Conservation (phyloP, 2,888 invertebrate species). For the Abrostola triplasia region DNA sequence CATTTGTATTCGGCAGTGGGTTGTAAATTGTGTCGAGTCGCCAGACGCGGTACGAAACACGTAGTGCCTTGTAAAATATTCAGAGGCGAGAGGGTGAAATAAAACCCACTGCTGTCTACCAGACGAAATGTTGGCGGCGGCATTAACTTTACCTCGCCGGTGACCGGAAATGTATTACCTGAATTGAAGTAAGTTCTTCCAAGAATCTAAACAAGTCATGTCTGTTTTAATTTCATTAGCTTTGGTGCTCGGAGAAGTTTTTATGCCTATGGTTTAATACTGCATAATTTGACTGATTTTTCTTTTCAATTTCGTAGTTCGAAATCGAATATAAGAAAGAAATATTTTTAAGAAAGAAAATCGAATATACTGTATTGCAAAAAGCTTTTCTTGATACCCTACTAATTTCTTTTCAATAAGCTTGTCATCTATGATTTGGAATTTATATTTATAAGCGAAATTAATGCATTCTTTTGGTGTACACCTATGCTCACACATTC, state of each 20-base stretch:
- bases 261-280: too few species aligned
- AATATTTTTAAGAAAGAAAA: too few species aligned
- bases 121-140: constrained; percentile 47
- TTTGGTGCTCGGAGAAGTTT: neutral
- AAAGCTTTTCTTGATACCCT: too few species aligned
- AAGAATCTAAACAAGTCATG: neutral
- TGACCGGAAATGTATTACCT: constrained; percentile 34
- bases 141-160: constrained; percentile 46
- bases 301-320: too few species aligned
- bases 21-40: constrained; percentile 58
- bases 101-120: constrained; percentile 59
- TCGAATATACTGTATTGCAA: too few species aligned
- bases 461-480: too few species aligned
- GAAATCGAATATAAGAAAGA: too few species aligned
- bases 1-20: constrained; percentile 59
- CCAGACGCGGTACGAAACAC: constrained; percentile 55
- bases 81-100: constrained; percentile 64
- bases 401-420: too few species aligned
- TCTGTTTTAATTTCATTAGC: neutral
- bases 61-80: constrained; percentile 71
- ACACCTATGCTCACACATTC: too few species aligned
- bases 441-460: too few species aligned
- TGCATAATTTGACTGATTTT: too few species aligned
- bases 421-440: too few species aligned
- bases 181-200: constrained; percentile 10